Conservation (phyloP, 2,113 vertebrate genomes). For the Pardalotus punctatus region DNA sequence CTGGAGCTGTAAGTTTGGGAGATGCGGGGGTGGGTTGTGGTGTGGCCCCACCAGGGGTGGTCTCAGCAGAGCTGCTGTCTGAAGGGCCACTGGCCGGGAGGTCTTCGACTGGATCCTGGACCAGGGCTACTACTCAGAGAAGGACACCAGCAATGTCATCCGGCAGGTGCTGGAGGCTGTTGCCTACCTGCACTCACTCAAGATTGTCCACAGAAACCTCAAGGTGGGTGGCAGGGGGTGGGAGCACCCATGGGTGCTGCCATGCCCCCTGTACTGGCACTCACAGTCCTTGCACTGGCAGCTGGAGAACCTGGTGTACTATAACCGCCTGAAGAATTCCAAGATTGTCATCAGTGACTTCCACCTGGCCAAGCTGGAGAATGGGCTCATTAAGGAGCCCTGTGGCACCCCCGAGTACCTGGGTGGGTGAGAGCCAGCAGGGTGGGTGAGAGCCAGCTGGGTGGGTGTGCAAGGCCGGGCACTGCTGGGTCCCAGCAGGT, state of each 20-base stretch:
- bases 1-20: slow-evolving; percentile 91
- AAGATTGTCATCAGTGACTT: slow-evolving; percentile 99
- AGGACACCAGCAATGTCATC: slow-evolving; percentile 97
- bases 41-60: neutral
- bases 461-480: accelerated
- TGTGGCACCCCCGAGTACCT: slow-evolving; percentile 96
- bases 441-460: slow-evolving; percentile 77
- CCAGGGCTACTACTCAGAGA: slow-evolving; percentile 97
- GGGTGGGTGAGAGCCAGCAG: slow-evolving; percentile 83
- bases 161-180: slow-evolving; percentile 96
- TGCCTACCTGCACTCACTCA: slow-evolving; percentile 94
- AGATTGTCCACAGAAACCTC: slow-evolving; percentile 96
- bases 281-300: neutral
- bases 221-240: slow-evolving; percentile 75
- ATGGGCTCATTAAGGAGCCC: slow-evolving; percentile 96
- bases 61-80: neutral
- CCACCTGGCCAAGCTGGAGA: slow-evolving; percentile 96
- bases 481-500: neutral
- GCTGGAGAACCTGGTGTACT: slow-evolving; percentile 98
- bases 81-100: slow-evolving; percentile 93
- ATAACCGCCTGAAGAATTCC: slow-evolving; percentile 96
- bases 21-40: accelerated
- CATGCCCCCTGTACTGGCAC: neutral
- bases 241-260: neutral
- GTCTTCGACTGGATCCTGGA: slow-evolving; percentile 99